Evolutionary conservation across 2,113 vertebrate species (phyloP), one percentile per base, ranked within the genome.

Genomic region (Ahaetulla prasina): DNA sequence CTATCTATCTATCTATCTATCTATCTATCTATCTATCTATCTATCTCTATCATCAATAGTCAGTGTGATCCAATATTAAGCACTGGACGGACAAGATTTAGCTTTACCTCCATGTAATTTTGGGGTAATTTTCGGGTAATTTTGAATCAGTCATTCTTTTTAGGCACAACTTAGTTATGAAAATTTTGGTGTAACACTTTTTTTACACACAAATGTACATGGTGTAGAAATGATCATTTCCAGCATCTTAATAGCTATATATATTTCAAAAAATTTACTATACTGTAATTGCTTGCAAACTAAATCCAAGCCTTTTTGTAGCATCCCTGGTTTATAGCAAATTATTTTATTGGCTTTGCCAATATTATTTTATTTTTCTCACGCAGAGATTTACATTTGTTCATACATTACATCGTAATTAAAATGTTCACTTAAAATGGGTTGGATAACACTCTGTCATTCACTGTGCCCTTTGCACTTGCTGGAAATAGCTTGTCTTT

Each of bases 361-460:
- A 80, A 80, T 43, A 80, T 80, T 80, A 68, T 39, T 68, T 74
- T 80, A 80, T 49, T 94, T 92, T 91, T 89, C 93, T 22, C 74
- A 57, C 10, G 18, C 10, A 49, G 89, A 54, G 25, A 3, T 11
- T n/a, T 91, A 49, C 35, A 93, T 12, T 63, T 89, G 47, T 49
- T 50, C 0, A 30, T 88, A 63, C 89, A 91, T 86, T 18, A 74
- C 39, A 60, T 89, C 30, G 84, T 39, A 93, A 94, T 92, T 92
- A 93, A 93, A 89, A 14, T 91, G 45, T 52, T 90, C 47, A 30
- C 45, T 91, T 94, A 87, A 92, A 92, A 18, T 90, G 9, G n/a
- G 74, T 84, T 12, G 39, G 54, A 88, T 87, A 91, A 50, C 45
- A 89, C 49, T 92, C 49, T 92, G 80, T 57, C 63, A 20, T 63